Conservation (phyloP, 2,797 vertebrate species). For the Falco concolor region DNA sequence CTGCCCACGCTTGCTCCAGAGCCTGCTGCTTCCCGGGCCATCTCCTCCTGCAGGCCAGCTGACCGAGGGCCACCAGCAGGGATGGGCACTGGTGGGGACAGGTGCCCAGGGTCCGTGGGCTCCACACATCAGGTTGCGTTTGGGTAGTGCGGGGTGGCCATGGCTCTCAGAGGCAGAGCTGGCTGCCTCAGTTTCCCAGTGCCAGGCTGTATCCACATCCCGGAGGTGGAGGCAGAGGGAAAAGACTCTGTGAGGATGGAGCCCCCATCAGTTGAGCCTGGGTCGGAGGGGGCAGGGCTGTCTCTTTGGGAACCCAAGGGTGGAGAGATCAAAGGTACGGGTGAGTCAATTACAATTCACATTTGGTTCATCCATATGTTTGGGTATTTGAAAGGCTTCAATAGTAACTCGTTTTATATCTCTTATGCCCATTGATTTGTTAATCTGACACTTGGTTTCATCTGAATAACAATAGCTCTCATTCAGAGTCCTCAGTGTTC, state of each 20-base stretch:
- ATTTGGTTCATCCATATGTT: conserved; percentile 45
- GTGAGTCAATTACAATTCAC: conserved; percentile 20
- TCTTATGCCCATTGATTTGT: conserved; percentile 59
- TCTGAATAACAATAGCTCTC: conserved; percentile 58
- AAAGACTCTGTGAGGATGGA: not conserved
- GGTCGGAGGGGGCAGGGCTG: not conserved
- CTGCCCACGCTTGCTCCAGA: fast-evolving
- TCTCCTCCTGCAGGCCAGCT: fast-evolving
- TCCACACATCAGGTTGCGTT: fast-evolving
- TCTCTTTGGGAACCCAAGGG: conserved; percentile 7
- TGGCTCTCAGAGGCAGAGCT: not conserved
- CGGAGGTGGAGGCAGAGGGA: not conserved
- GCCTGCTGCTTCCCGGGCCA: not conserved
- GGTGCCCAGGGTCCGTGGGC: no score
- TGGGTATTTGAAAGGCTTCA: conserved; percentile 52
- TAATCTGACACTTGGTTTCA: conserved; percentile 63
- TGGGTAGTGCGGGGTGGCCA: not conserved
- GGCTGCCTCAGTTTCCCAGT: not conserved
- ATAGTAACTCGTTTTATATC: conserved; percentile 40
- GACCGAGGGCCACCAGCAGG: fast-evolving
- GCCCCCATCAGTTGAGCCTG: not conserved
- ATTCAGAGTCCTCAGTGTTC: conserved; percentile 43
- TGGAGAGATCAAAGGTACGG: conserved; percentile 14
- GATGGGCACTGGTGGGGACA: not conserved
- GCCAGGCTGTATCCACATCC: not conserved